These are phyloP conservation scores for Lonchura striata DNA, from an alignment of 2,113 vertebrate species.

Conservation along the genomic window DNA sequence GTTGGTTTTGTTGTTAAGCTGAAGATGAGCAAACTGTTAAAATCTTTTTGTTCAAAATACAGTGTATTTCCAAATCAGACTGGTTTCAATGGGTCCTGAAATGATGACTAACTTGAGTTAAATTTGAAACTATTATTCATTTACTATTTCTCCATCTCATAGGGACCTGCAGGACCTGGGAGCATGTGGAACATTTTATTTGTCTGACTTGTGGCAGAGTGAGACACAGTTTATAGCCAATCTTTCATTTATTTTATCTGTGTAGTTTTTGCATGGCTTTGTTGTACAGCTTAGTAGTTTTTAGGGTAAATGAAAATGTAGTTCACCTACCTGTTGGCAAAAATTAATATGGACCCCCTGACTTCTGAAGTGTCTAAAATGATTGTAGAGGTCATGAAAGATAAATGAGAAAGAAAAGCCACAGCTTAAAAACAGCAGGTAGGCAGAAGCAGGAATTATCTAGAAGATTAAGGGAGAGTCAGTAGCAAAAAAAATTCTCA, in stretches of 20 bases:
- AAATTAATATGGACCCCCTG: background rate
- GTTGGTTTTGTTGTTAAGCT: background rate
- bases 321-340: background rate
- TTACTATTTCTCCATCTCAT: background rate
- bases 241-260: background rate
- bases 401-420: background rate
- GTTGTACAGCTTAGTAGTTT: background rate
- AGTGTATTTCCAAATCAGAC: background rate
- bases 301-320: background rate
- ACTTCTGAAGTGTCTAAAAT: background rate
- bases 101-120: background rate
- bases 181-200: background rate
- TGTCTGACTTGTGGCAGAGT: background rate
- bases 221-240: background rate
- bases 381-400: background rate
- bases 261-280: background rate
- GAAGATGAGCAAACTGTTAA: background rate
- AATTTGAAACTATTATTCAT: background rate
- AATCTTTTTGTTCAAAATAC: background rate
- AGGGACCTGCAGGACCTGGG: background rate
- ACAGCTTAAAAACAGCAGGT: background rate
- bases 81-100: background rate
- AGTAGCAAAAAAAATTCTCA: background rate
- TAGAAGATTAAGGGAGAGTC: background rate
- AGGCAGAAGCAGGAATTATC: background rate